A percentile compares a stretch with the other conserved stretches of the same genome.
Evolutionary conservation across 2,113 vertebrate species (phyloP).

Genomic region (Brienomyrus brachyistius): DNA sequence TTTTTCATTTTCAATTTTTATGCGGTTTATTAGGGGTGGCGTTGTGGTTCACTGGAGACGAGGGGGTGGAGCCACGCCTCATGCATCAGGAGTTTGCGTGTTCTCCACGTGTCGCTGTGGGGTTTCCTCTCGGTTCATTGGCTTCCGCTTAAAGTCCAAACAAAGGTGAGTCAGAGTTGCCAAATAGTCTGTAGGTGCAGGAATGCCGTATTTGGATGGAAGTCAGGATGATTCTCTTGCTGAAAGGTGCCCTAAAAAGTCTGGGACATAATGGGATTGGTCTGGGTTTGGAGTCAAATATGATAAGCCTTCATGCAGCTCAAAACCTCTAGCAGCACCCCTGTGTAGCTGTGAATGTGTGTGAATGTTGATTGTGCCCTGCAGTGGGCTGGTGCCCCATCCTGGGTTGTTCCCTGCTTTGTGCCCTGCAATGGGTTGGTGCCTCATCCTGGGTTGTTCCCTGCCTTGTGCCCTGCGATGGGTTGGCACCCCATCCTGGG

Average conservation of each 20-base stretch:
- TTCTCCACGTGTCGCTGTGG: neutral
- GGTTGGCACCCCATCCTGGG: no score
- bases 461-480: no score
- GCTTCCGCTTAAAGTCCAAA: neutral
- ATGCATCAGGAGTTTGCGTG: neutral
- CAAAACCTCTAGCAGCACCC: neutral
- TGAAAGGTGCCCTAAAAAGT: neutral
- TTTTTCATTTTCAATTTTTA: neutral
- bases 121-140: neutral
- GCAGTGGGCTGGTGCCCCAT: neutral
- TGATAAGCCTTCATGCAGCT: neutral
- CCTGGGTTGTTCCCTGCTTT: neutral
- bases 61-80: neutral
- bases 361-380: neutral
- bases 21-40: neutral
- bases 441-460: no score
- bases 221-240: neutral
- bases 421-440: neutral
- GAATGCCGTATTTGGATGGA: neutral
- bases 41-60: neutral
- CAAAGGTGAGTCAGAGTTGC: neutral
- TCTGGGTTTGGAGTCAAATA: neutral
- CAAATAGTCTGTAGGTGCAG: neutral
- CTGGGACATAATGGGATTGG: neutral
- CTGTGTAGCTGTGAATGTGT: neutral